phyloP scores from a whole-genome alignment of 2,113 vertebrate species.

The Apteryx owenii region DNA sequence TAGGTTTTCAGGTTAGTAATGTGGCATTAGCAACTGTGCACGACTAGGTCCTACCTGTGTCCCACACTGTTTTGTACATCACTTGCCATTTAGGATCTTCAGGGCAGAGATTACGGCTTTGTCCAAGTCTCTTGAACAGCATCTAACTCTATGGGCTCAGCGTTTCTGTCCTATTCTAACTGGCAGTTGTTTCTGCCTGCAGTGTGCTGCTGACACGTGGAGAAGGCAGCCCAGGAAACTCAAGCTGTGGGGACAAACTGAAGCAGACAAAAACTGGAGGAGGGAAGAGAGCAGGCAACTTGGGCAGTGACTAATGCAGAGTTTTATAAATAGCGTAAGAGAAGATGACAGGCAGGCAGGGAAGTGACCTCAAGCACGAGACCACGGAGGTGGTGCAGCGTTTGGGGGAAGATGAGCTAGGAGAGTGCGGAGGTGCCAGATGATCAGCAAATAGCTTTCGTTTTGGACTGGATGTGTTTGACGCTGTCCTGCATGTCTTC shows the following conservation, averaged over 20 bases:
- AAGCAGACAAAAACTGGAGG: neutral
- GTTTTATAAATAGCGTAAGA: neutral
- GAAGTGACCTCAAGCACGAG: neutral
- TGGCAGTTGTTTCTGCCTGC: neutral
- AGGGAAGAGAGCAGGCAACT: neutral
- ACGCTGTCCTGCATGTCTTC: neutral
- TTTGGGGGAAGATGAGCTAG: neutral
- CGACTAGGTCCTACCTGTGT: neutral
- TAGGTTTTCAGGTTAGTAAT: neutral
- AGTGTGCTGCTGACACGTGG: rapidly evolving
- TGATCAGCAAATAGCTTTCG: rapidly evolving
- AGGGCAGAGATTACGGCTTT: neutral
- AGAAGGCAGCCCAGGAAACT: neutral
- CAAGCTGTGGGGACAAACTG: neutral
- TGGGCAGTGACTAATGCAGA: neutral
- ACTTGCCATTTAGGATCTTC: neutral
- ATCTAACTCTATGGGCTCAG: rapidly evolving
- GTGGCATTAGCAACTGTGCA: neutral
- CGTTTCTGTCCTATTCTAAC: neutral
- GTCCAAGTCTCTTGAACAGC: neutral
- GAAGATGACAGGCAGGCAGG: neutral
- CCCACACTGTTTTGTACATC: neutral
- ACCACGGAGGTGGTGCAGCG: neutral
- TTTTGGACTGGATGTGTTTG: neutral
- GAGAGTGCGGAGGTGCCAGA: rapidly evolving